Percentiles rank a stretch among this genome's conserved stretches.
Evolutionary conservation across 2,888 invertebrate genomes (phyloP).

Genomic region (Octonoba sinensis): DNA sequence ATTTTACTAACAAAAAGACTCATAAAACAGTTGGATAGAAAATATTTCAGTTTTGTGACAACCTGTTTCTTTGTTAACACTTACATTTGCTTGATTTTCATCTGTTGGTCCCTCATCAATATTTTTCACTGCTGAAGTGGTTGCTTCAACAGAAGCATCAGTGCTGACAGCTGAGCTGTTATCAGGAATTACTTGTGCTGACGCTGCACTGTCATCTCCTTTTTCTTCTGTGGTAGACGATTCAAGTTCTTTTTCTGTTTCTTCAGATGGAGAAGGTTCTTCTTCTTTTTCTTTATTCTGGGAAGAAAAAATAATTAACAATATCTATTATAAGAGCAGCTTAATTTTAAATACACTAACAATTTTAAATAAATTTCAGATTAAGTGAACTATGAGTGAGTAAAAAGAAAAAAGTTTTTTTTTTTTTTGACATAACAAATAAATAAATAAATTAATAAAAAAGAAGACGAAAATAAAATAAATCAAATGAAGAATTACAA

Average conservation of each 20-base stretch:
- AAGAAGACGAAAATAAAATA: background rate
- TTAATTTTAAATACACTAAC: no score
- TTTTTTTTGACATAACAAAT: no score
- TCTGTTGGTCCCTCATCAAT: background rate
- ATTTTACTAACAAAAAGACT: no score
- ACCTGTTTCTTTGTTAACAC: background rate
- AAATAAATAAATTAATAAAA: background rate
- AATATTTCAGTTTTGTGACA: background rate
- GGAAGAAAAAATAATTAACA: background rate
- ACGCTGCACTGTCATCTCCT: background rate
- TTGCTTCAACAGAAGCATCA: background rate
- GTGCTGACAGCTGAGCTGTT: no score
- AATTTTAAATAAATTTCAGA: no score
- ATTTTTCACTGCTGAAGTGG: background rate
- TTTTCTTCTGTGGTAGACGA: background rate
- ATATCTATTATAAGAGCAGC: no score
- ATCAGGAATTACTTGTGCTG: background rate
- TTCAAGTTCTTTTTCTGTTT: background rate
- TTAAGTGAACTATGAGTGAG: no score
- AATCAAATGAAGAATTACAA: no score
- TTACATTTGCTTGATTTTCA: background rate
- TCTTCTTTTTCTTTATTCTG: conserved; percentile 6
- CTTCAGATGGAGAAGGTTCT: conserved; percentile 4
- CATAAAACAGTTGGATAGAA: no score
- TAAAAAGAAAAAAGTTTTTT: no score